Evolutionary conservation across 2,797 vertebrate genomes (phyloP), one percentile per base, ranked within the genome.

Genomic region (Lophius americanus): DNA sequence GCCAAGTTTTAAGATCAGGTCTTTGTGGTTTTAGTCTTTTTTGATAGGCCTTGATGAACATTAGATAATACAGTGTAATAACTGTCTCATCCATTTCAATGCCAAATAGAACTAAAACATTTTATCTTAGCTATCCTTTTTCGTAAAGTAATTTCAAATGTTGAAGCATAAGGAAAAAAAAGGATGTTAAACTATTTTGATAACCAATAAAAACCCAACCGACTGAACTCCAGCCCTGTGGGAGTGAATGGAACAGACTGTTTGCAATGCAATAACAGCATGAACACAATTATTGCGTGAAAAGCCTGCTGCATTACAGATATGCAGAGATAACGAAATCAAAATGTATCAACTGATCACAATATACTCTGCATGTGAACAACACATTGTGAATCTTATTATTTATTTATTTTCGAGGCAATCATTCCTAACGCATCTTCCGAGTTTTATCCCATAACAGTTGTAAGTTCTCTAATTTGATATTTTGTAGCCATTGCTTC

Each of bases 181-280:
- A 67, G 55, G 51, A 32, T 56, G 46, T 11, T 13, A 70, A 57
- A 35, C 5, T 63, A 64, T 57, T 36, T 35, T 49, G 35, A 68
- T 81, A 72, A 83, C 39, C 83, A 74, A 68, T 71, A 32, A 69
- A 63, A 69, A 41, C 10, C 44, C 2, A 42, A 51, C 55, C 32
- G 36, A 11, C 9, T 67, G 54, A 82, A 70, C 68, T 68, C 8
- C 43, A 56, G 60, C 57, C 75, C 64, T 1, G 32, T 75, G 81
- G 80, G 79, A 82, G 51, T 32, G n/a, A 39, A 69, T 62, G 11
- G 66, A 57, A 74, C 48, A 62, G 2, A 23, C 23, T 23, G 23
- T 23, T 36, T 48, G 60, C 76, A 64, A 75, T 70, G 73, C 72
- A 70, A 60, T 38, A 76, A 51, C 72, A 69, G 71, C 50, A 4